A percentile compares a stretch with the other conserved stretches of the same genome.
Conservation (phyloP, 2,888 invertebrate genomes). For the Sminthurinus aureus region DNA sequence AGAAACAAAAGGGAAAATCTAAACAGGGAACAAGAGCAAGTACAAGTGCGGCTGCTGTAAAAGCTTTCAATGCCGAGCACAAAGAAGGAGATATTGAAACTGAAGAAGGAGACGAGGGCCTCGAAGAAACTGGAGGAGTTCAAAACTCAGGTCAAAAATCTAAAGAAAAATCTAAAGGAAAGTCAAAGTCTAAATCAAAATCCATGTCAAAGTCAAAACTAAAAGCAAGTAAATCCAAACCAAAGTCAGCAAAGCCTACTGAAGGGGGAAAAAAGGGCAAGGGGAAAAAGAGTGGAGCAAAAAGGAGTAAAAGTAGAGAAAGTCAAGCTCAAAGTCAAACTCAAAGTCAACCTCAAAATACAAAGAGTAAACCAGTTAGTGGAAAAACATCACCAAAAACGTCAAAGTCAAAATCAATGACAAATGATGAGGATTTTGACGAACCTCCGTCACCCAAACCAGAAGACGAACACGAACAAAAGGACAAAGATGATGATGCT, state of each 20-base stretch:
- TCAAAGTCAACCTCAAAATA: not conserved
- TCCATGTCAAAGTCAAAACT: not conserved
- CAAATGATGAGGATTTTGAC: constrained; percentile 5
- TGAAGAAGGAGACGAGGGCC: not conserved
- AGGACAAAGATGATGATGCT: no score
- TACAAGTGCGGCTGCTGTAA: not conserved
- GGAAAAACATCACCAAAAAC: not conserved
- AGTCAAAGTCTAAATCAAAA: not conserved
- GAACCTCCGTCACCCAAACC: constrained; percentile 29
- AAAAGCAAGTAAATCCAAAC: not conserved
- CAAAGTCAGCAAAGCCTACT: not conserved
- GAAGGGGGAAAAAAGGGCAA: not conserved
- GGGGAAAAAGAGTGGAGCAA: not conserved
- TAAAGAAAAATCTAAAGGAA: not conserved
- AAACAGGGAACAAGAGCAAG: not conserved
- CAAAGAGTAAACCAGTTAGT: not conserved
- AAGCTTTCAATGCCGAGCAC: not conserved
- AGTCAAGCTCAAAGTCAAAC: not conserved
- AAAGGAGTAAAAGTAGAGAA: not conserved
- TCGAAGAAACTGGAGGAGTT: not conserved
- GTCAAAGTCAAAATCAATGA: not conserved
- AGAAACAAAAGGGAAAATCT: not conserved
- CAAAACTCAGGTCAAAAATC: not conserved
- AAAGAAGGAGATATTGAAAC: not conserved
- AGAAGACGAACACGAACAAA: not conserved